Evolutionary conservation across 53 echinoderm and acorn worm genomes (phyloP).

Genomic region (Holothuria scabra): DNA sequence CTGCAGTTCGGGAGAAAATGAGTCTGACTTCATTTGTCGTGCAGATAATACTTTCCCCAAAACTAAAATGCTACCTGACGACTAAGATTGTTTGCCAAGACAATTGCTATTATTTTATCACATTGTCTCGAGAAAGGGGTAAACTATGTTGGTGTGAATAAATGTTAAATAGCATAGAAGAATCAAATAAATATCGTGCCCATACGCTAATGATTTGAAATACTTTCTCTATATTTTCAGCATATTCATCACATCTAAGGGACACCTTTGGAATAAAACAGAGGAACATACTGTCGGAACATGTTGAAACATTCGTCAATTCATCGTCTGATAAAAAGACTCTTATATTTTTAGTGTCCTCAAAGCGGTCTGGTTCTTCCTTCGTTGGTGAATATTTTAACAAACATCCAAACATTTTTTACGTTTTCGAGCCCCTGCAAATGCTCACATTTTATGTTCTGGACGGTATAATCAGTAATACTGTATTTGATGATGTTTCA

Average conservation of each 20-base stretch:
- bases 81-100: too few species aligned
- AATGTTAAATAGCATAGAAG: too few species aligned
- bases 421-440: constrained; percentile 76
- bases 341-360: constrained; percentile 57
- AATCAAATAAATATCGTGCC: too few species aligned
- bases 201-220: not conserved
- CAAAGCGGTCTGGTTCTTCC: constrained; percentile 88
- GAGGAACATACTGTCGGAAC: constrained; percentile 3
- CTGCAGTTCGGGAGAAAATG: too few species aligned
- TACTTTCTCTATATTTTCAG: not conserved
- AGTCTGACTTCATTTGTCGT: too few species aligned
- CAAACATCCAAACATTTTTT: constrained; percentile 72
- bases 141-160: too few species aligned
- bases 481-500: not conserved
- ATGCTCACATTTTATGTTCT: constrained; percentile 59
- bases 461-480: constrained; percentile 21
- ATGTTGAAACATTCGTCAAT: too few species aligned
- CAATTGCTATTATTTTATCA: too few species aligned
- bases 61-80: too few species aligned
- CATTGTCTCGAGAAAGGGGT: too few species aligned
- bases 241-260: not conserved
- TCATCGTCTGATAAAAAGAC: not conserved
- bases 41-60: too few species aligned
- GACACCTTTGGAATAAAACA: not conserved
- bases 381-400: constrained; percentile 87